phyloP scores from a whole-genome alignment of 2,113 vertebrate species.

The Arothron firmamentum region DNA sequence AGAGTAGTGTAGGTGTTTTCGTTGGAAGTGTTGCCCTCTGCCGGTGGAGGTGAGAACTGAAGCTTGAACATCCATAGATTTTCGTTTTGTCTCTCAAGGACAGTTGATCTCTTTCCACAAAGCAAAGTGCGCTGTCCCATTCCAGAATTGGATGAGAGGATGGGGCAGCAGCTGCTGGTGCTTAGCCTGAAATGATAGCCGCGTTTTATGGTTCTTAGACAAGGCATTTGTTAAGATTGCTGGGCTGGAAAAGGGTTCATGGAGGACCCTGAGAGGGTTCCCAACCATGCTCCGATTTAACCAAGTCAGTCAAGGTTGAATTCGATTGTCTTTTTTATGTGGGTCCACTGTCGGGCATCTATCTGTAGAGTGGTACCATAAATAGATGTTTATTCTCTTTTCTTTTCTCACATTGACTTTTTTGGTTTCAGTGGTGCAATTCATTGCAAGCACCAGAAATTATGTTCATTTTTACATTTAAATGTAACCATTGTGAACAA shows the following conservation, averaged over 20 bases:
- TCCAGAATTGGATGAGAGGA: slow-evolving; percentile 9
- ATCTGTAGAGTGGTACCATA: neutral
- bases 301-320: slow-evolving; percentile 13
- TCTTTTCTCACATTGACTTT: neutral
- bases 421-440: neutral
- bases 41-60: slow-evolving; percentile 43
- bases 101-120: neutral
- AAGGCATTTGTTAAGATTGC: slow-evolving; percentile 7
- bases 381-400: neutral
- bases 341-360: slow-evolving; percentile 9
- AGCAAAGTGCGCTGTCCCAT: slow-evolving; percentile 4
- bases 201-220: slow-evolving; percentile 32
- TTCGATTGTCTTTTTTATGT: slow-evolving; percentile 10
- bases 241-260: slow-evolving; percentile 6
- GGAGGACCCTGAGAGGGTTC: slow-evolving; percentile 30
- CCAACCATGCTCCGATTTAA: slow-evolving; percentile 16
- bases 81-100: slow-evolving; percentile 13
- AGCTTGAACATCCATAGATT: slow-evolving; percentile 23
- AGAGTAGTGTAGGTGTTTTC: slow-evolving; percentile 29
- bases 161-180: slow-evolving; percentile 16
- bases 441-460: neutral
- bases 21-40: slow-evolving; percentile 42
- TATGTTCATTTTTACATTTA: neutral
- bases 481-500: slow-evolving; percentile 6
- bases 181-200: slow-evolving; percentile 4